A percentile compares a stretch with the other conserved stretches of the same genome.
These are phyloP conservation scores for Tholera decimalis DNA, from an alignment of 2,888 invertebrate genomes.

Conservation along the genomic window DNA sequence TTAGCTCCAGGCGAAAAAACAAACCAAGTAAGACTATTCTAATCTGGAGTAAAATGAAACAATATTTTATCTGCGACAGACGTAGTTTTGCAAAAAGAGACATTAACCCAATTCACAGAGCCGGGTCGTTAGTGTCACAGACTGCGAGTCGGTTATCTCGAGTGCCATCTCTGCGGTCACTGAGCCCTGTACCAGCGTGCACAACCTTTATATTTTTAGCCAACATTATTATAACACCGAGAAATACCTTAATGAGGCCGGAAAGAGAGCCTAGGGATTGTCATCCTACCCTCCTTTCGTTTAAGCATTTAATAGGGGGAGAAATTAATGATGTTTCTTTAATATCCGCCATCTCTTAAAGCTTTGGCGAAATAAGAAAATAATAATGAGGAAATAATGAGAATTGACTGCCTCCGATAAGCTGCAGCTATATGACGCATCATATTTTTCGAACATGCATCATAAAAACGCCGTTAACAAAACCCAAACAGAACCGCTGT, in stretches of 20 bases:
- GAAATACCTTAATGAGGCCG: constrained; percentile 55
- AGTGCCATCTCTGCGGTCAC: constrained; percentile 58
- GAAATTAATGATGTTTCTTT: constrained; percentile 54
- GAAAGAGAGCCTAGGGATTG: constrained; percentile 45
- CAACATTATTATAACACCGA: constrained; percentile 49
- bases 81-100: constrained; percentile 63
- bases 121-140: constrained; percentile 64
- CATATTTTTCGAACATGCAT: constrained; percentile 13
- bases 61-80: constrained; percentile 58
- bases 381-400: constrained; percentile 15
- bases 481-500: constrained; percentile 15
- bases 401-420: not conserved
- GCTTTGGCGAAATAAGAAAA: constrained; percentile 27
- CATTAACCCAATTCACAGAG: constrained; percentile 72
- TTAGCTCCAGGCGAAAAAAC: constrained; percentile 4
- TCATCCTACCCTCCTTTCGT: constrained; percentile 23
- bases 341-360: constrained; percentile 28
- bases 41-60: constrained; percentile 40
- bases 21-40: constrained; percentile 23
- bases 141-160: constrained; percentile 60
- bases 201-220: constrained; percentile 52
- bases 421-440: constrained; percentile 7
- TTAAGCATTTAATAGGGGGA: constrained; percentile 23
- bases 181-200: constrained; percentile 38
- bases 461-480: constrained; percentile 36